phyloP scores from a whole-genome alignment of 2,888 invertebrate genomes.

The Hydrotaea cyrtoneurina region DNA sequence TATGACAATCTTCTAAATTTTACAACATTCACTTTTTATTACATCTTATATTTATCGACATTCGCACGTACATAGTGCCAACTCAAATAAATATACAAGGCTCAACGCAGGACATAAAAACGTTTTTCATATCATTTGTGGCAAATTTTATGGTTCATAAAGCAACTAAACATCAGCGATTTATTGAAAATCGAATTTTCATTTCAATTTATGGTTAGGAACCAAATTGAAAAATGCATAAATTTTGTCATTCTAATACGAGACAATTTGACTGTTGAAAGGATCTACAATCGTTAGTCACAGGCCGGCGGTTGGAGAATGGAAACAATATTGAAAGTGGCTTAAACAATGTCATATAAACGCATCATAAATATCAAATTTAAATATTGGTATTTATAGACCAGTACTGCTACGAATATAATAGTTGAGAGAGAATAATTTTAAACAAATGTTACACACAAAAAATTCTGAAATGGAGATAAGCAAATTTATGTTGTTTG shows the following conservation, averaged over 20 bases:
- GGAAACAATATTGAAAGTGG: not conserved
- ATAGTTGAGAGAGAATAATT: not conserved
- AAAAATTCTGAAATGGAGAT: not conserved
- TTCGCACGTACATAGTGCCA: not conserved
- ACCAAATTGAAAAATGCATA: not conserved
- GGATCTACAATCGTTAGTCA: not conserved
- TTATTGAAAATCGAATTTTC: constrained; percentile 3
- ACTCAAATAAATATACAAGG: not conserved
- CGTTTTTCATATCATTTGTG: not conserved
- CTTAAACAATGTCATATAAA: not conserved
- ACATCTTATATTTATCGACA: not conserved
- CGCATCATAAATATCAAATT: not conserved
- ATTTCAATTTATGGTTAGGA: not conserved
- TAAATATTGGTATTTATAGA: not conserved
- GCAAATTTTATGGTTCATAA: constrained; percentile 9
- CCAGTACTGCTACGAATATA: not conserved
- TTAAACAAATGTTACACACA: not conserved
- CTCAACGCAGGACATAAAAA: not conserved
- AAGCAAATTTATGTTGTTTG: not conserved
- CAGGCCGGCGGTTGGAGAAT: not conserved
- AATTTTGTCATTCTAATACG: not conserved
- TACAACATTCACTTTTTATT: not conserved
- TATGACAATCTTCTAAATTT: not conserved
- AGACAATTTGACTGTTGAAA: constrained; percentile 4
- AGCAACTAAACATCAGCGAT: constrained; percentile 5